Base-by-base conservation (phyloP, 2,888 invertebrate species). In the Merodon equestris region DNA sequence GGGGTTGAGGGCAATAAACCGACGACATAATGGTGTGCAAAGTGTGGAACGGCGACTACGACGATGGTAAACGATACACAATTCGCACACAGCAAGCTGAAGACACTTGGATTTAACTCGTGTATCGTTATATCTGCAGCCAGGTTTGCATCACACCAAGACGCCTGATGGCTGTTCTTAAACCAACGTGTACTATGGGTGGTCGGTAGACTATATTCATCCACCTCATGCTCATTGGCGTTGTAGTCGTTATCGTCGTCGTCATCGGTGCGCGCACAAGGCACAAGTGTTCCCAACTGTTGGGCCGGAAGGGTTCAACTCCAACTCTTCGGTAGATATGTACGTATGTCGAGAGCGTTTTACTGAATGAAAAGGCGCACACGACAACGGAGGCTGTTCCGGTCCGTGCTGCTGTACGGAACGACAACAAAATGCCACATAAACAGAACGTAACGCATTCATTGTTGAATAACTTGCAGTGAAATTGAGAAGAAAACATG, bases 21-120 rank as follows among this genome's bases (percentile, higher is more conserved):
- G 63, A 64, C 64, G 66, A 74, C 79, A 79, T 79, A 68, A 79
- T 79, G 53, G 74, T 70, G 79, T 74, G 79, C 79, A 74, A 79
- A 79, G 79, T 79, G 74, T 79, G 64, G 79, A 79, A 79, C 79
- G 68, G 74, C 74, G 48, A 63, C 56, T n/a, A 9, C 9, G 40
- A 9, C 40, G 63, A 71, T 66, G 70, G 63, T n/a, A n/a, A 71
- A 75, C 57, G 63, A n/a, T 58, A 60, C 56, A 70, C 57, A 68
- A 68, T 67, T 56, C 68, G 61, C 74, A 57, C 45, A 60, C 14
- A 44, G 34, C 9, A 40, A 67, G 18, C 56, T 53, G n/a, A n/a
- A n/a, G n/a, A 50, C 40, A 27, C 17, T 47, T 13, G 38, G 34
- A 48, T 42, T 4, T 15, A 18, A 40, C 54, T 40, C 47, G 58